Conservation (phyloP, 1,140 invertebrate species). For the Drosophila nikananu region DNA sequence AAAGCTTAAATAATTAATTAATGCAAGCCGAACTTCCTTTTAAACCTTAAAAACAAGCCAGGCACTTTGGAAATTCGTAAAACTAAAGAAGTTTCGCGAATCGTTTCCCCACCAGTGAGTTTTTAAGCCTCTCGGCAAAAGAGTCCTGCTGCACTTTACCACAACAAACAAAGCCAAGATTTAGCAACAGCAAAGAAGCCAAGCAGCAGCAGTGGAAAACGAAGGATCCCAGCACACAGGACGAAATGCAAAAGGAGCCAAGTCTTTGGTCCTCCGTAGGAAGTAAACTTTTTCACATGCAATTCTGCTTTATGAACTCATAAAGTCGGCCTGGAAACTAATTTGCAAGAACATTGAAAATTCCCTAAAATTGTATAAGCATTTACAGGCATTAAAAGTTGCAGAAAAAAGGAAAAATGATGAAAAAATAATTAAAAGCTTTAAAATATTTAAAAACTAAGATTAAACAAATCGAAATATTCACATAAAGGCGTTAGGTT, state of each 20-base stretch:
- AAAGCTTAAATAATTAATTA: not conserved
- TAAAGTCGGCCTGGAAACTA: slow-evolving; percentile 63
- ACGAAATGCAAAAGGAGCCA: slow-evolving; percentile 2
- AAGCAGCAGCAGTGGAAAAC: slow-evolving; percentile 18
- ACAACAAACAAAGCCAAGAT: slow-evolving; percentile 28
- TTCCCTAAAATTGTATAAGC: slow-evolving; percentile 60
- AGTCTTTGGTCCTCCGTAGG: slow-evolving; percentile 10
- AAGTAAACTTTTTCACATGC: slow-evolving; percentile 69
- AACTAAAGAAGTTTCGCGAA: slow-evolving; percentile 8
- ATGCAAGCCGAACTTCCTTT: not conserved
- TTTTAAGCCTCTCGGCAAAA: slow-evolving; percentile 6
- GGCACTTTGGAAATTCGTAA: not conserved
- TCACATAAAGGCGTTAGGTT: not conserved
- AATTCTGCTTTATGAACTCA: slow-evolving; percentile 9
- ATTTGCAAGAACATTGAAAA: slow-evolving; percentile 78
- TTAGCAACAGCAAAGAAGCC: slow-evolving; percentile 26
- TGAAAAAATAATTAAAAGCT: not conserved
- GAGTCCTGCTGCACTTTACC: slow-evolving; percentile 10
- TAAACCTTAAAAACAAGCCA: not conserved
- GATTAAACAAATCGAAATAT: too few relatives aligned
- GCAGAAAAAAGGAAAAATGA: not conserved
- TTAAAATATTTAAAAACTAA: too few relatives aligned
- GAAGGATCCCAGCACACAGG: not conserved
- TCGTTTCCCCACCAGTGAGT: slow-evolving; percentile 4
- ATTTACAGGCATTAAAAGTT: slow-evolving; percentile 15